Evolutionary conservation across 2,113 vertebrate genomes (phyloP).

Genomic region (Saccopteryx bilineata): DNA sequence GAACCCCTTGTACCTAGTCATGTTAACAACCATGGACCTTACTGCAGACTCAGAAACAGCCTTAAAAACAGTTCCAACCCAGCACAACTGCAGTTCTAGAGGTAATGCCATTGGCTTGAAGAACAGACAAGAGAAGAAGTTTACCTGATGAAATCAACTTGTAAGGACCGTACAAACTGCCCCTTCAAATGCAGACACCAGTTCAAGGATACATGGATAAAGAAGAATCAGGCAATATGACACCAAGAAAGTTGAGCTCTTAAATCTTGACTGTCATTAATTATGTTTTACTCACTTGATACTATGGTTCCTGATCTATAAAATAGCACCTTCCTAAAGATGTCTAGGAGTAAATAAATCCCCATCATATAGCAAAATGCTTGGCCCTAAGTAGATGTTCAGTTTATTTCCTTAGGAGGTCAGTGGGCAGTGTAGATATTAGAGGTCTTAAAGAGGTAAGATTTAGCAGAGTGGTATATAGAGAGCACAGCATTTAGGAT

Average conservation of each 20-base stretch:
- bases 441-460: conserved; percentile 8
- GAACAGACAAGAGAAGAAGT: background rate
- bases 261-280: background rate
- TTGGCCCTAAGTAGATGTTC: background rate
- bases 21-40: background rate
- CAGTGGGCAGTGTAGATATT: background rate
- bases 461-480: background rate
- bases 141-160: background rate
- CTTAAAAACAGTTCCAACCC: background rate
- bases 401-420: background rate
- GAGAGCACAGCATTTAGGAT: background rate
- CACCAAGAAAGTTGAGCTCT: background rate
- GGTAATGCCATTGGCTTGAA: background rate
- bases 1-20: background rate
- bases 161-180: background rate
- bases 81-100: background rate
- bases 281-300: conserved; percentile 38
- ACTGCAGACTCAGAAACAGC: background rate
- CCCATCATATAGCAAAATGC: background rate
- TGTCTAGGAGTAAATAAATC: background rate
- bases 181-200: conserved; percentile 16
- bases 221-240: background rate
- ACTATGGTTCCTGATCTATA: background rate
- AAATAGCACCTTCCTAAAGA: background rate
- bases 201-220: background rate